These are phyloP conservation scores for Petrolisthes manimaculis DNA, from an alignment of 2,888 invertebrate genomes.

Conservation along the genomic window DNA sequence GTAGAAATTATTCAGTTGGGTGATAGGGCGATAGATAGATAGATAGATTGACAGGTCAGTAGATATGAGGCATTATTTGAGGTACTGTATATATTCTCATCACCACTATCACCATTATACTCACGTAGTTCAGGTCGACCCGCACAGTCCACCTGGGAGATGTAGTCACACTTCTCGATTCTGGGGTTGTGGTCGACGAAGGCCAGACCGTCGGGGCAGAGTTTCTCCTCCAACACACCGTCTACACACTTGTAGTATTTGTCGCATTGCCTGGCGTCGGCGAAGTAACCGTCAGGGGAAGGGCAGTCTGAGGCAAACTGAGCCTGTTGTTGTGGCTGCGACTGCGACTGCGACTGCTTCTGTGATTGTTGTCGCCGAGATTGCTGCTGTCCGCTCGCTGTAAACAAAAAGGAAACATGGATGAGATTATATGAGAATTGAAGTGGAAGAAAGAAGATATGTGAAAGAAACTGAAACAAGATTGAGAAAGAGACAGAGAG, in stretches of 20 bases:
- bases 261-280: conserved; percentile 90
- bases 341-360: background rate
- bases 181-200: conserved; percentile 88
- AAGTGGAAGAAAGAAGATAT: background rate
- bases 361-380: background rate
- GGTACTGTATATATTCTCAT: too few species aligned
- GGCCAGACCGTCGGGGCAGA: conserved; percentile 89
- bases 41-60: too few species aligned
- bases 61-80: too few species aligned
- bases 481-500: conserved; percentile 19
- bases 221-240: conserved; percentile 79
- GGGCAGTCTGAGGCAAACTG: conserved; percentile 76
- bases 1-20: background rate
- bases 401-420: background rate
- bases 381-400: conserved; percentile 10
- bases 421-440: background rate
- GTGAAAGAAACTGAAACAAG: background rate
- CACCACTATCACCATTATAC: conserved; percentile 17
- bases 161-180: conserved; percentile 78
- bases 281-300: conserved; percentile 85
- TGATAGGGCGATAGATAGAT: too few species aligned
- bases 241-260: conserved; percentile 86
- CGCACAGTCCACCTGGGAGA: conserved; percentile 53
- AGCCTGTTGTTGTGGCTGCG: background rate
- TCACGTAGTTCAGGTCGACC: conserved; percentile 65